Evolutionary conservation across 1,140 invertebrate genomes (phyloP).

Genomic region (Aphaenogaster rudis): DNA sequence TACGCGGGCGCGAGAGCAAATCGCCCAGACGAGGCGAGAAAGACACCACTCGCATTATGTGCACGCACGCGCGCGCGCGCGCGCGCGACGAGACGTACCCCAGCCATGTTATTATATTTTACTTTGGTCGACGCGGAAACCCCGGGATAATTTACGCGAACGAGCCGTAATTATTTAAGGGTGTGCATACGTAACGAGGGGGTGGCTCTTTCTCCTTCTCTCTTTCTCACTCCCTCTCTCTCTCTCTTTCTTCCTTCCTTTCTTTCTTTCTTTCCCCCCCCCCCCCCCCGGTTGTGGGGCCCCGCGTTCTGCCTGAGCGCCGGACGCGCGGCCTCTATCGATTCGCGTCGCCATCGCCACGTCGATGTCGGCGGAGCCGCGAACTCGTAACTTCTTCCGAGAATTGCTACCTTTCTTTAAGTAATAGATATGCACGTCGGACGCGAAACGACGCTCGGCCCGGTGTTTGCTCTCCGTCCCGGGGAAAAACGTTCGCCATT

Average conservation of each 20-base stretch:
- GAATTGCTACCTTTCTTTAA: constrained; percentile 64
- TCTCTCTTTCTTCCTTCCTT: background rate
- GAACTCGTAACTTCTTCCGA: constrained; percentile 57
- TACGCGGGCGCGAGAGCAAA: constrained; percentile 37
- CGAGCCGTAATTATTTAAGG: constrained; percentile 84
- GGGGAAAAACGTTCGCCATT: constrained; percentile 30
- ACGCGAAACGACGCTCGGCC: constrained; percentile 8
- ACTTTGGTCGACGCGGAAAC: constrained; percentile 81
- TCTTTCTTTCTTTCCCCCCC: background rate
- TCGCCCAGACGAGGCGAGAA: constrained; percentile 48
- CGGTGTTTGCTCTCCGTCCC: constrained; percentile 27
- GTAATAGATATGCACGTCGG: constrained; percentile 62
- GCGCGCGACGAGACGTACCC: constrained; percentile 50
- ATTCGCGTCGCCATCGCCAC: constrained; percentile 61
- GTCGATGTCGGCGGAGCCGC: constrained; percentile 56
- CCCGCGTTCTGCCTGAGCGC: constrained; percentile 40
- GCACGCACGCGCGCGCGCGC: constrained; percentile 67
- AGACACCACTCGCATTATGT: constrained; percentile 62
- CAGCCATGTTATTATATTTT: constrained; percentile 82
- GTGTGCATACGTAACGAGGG: constrained; percentile 83
- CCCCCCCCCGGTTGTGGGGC: constrained; percentile 13
- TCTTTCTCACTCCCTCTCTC: background rate
- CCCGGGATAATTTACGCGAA: constrained; percentile 84
- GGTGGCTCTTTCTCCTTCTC: constrained; percentile 61
- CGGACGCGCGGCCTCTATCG: constrained; percentile 64